A percentile compares a stretch with the other conserved stretches of the same genome.
Evolutionary conservation across 2,797 vertebrate genomes (phyloP).

Genomic region (Cygnus olor): DNA sequence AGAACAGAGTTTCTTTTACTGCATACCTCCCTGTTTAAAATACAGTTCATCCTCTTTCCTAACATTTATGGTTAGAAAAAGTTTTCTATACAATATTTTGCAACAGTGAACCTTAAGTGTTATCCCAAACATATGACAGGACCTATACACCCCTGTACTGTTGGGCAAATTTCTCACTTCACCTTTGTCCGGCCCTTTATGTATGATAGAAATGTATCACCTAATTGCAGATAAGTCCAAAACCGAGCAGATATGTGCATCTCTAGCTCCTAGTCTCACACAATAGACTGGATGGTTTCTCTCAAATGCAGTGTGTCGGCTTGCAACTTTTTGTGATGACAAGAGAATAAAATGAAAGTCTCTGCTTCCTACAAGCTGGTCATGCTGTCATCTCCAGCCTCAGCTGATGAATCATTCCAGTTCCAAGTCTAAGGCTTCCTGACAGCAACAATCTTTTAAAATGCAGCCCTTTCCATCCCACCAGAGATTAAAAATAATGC

Average conservation of each 20-base stretch:
- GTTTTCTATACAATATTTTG: not conserved
- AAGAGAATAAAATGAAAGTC: not conserved
- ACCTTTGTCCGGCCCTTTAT: not conserved
- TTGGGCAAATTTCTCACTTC: not conserved
- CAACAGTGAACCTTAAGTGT: not conserved
- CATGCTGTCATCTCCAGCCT: not conserved
- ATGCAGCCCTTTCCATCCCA: not conserved
- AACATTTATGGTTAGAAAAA: not conserved
- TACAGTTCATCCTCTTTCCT: not conserved
- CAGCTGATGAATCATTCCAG: not conserved
- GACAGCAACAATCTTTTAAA: not conserved
- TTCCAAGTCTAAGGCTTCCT: not conserved
- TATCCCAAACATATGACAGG: not conserved
- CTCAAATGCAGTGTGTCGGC: not conserved
- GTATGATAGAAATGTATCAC: not conserved
- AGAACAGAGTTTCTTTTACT: not conserved
- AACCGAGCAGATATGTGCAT: not conserved
- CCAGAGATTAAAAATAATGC: not conserved
- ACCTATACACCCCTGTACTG: rapidly evolving
- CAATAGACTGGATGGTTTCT: not conserved
- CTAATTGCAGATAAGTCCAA: not conserved
- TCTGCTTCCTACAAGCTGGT: not conserved
- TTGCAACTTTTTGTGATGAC: not conserved
- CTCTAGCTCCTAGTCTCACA: not conserved
- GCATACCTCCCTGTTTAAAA: not conserved